Conservation (phyloP, 2,113 vertebrate species). For the Indicator indicator region DNA sequence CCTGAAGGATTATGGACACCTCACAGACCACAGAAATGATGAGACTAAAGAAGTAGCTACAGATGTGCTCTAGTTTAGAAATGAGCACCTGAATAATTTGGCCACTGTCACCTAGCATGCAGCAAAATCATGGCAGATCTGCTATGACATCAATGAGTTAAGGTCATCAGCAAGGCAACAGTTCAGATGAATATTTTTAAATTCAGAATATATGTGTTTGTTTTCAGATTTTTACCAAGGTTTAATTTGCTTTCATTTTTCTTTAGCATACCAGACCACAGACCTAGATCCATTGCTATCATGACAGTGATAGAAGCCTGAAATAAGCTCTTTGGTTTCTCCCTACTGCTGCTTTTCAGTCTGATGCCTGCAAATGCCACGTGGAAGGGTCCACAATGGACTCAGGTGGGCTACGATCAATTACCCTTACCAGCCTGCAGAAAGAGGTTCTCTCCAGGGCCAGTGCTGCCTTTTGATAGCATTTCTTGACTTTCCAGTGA, state of each 20-base stretch:
- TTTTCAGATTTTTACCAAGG: background rate
- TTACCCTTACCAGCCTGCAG: background rate
- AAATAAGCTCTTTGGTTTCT: background rate
- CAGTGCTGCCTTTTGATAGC: background rate
- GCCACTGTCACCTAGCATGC: background rate
- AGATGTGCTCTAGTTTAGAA: background rate
- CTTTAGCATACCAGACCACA: rapidly evolving
- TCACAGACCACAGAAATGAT: background rate
- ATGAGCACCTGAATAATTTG: background rate
- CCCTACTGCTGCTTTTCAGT: background rate
- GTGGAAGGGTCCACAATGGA: background rate
- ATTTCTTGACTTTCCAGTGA: background rate
- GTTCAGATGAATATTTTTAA: background rate
- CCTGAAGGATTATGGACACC: background rate
- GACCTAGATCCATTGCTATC: background rate
- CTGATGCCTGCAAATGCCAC: background rate
- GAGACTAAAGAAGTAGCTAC: background rate
- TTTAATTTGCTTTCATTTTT: background rate
- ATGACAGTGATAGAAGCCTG: background rate
- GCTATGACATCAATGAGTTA: background rate
- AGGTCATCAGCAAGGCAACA: background rate
- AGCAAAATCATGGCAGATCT: background rate
- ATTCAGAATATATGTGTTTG: background rate
- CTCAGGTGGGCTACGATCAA: rapidly evolving
- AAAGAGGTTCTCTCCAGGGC: background rate